Evolutionary conservation across 2,113 vertebrate genomes (phyloP).

Genomic region (Hyaena hyaena): DNA sequence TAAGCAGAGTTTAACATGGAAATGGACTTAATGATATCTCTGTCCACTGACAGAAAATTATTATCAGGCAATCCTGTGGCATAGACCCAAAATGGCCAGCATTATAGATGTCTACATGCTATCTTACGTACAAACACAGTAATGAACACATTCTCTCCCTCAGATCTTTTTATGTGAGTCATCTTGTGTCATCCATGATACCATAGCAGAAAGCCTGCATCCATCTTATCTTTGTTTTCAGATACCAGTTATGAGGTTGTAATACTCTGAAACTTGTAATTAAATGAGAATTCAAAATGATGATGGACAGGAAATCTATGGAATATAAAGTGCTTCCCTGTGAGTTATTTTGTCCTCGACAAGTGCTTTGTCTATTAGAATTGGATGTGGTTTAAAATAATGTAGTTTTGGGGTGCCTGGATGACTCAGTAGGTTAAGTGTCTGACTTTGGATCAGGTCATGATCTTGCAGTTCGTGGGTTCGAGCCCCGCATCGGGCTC

Average conservation of each 20-base stretch:
- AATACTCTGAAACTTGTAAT: not conserved
- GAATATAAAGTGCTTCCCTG: not conserved
- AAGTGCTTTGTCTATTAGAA: not conserved
- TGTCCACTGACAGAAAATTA: not conserved
- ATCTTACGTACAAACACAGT: not conserved
- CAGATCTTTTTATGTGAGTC: not conserved
- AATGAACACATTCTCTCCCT: not conserved
- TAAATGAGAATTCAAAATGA: conserved; percentile 7
- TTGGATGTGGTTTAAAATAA: not conserved
- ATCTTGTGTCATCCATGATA: not conserved
- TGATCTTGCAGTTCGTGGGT: too few relatives aligned
- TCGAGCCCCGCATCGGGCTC: too few relatives aligned
- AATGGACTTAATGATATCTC: not conserved
- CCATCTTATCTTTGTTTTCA: not conserved
- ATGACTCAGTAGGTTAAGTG: too few relatives aligned
- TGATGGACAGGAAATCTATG: not conserved
- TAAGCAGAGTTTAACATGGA: not conserved
- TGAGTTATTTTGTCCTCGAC: not conserved
- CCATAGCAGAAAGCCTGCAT: not conserved
- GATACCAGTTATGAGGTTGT: not conserved
- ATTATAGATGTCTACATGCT: not conserved
- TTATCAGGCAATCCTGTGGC: not conserved
- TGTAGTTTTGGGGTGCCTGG: not conserved
- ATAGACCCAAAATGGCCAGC: rapidly evolving
- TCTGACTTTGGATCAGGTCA: too few relatives aligned